Conservation (phyloP, 2,888 invertebrate species). For the Salticus scenicus region DNA sequence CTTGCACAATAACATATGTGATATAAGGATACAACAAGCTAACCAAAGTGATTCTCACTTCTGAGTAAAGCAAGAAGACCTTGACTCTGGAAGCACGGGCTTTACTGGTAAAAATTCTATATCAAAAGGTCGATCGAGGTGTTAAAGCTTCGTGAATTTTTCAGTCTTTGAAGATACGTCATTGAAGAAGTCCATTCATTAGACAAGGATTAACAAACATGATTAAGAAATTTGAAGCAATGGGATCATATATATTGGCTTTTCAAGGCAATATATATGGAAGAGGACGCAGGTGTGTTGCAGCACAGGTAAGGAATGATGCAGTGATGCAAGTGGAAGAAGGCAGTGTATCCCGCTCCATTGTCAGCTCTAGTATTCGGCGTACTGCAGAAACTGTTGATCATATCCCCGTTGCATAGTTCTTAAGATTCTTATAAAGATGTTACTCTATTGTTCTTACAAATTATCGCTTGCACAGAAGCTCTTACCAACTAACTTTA, state of each 20-base stretch:
- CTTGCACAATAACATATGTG: too few relatives aligned
- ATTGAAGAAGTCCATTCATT: too few relatives aligned
- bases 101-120: too few relatives aligned
- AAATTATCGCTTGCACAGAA: conserved; percentile 6
- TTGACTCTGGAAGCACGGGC: too few relatives aligned
- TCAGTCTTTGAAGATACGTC: too few relatives aligned
- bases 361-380: not conserved
- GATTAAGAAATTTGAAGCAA: conserved; percentile 7
- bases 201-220: too few relatives aligned
- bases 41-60: too few relatives aligned
- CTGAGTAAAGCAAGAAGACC: too few relatives aligned
- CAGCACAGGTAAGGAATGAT: not conserved
- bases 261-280: not conserved
- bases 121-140: too few relatives aligned
- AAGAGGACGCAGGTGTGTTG: not conserved
- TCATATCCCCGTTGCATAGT: not conserved
- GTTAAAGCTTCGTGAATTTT: too few relatives aligned
- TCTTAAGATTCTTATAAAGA: not conserved
- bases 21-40: too few relatives aligned
- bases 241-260: not conserved
- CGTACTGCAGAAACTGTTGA: not conserved
- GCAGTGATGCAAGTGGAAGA: not conserved
- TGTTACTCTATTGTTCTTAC: not conserved
- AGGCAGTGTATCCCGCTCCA: not conserved
- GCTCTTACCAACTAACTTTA: not conserved